These are phyloP conservation scores for Erebia palarica DNA, from an alignment of 2,888 invertebrate genomes.

Conservation along the genomic window DNA sequence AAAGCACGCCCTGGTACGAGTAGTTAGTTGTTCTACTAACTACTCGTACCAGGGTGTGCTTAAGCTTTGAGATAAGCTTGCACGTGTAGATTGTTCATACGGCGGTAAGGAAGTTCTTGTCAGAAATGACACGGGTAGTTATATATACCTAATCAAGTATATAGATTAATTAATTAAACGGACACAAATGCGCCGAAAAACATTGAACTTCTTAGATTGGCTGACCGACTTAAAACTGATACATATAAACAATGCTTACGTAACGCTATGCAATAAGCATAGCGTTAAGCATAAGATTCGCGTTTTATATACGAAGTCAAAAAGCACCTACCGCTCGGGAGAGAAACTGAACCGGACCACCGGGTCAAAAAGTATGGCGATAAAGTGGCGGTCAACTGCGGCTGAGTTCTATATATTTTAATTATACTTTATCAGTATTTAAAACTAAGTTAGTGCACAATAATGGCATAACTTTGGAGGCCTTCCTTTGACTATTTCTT, in stretches of 20 bases:
- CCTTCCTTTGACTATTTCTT: no score
- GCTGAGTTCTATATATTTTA: no score
- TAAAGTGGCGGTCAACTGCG: no score
- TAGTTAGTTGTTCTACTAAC: neutral
- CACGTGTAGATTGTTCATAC: neutral
- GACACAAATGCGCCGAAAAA: constrained; percentile 10
- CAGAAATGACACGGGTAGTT: neutral
- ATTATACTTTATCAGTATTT: no score
- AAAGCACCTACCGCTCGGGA: no score
- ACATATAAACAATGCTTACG: constrained; percentile 16
- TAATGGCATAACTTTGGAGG: no score
- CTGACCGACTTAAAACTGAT: constrained; percentile 8
- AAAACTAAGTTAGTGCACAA: no score
- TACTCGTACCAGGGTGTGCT: no score
- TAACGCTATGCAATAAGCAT: constrained; percentile 19
- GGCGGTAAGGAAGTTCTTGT: constrained; percentile 4
- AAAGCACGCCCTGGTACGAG: neutral
- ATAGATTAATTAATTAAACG: neutral
- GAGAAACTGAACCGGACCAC: neutral
- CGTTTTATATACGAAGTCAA: neutral
- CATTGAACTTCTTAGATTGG: constrained; percentile 20
- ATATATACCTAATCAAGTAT: neutral
- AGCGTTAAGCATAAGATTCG: no score
- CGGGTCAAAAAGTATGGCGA: neutral
- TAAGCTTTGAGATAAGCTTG: constrained; percentile 1